These are phyloP conservation scores for Julus scanicus DNA, from an alignment of 2,888 invertebrate species.

Conservation along the genomic window DNA sequence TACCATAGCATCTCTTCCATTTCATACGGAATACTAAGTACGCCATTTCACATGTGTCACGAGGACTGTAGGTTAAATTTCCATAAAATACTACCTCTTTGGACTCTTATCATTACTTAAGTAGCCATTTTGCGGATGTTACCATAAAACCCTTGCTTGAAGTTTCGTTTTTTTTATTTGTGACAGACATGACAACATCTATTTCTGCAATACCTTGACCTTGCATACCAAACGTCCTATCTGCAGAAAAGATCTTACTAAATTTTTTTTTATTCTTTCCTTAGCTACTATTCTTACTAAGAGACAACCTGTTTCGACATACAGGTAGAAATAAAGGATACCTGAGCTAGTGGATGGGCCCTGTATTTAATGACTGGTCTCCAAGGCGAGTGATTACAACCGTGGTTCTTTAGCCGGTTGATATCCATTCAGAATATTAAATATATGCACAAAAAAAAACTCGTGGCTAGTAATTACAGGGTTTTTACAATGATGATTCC, in stretches of 20 bases:
- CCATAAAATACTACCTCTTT: constrained; percentile 32
- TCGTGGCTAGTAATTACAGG: neutral
- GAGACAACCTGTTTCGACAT: constrained; percentile 37
- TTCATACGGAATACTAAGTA: constrained; percentile 23
- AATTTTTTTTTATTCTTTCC: neutral
- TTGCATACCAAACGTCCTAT: constrained; percentile 10
- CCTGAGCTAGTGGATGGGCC: neutral
- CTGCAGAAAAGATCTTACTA: constrained; percentile 40
- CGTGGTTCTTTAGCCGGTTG: neutral
- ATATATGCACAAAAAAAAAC: neutral
- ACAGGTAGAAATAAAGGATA: neutral
- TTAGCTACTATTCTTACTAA: neutral
- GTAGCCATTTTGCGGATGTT: constrained; percentile 25
- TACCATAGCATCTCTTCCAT: neutral
- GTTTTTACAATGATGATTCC: neutral
- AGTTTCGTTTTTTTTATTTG: neutral
- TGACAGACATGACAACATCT: constrained; percentile 40
- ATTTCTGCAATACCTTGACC: constrained; percentile 37
- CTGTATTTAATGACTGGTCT: neutral
- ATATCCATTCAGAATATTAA: neutral
- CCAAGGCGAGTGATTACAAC: neutral
- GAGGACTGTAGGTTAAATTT: constrained; percentile 29
- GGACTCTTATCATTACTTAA: constrained; percentile 40
- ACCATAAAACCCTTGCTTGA: neutral
- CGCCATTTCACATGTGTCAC: constrained; percentile 1